A percentile compares a stretch with the other conserved stretches of the same genome.
Evolutionary conservation across 2,888 invertebrate genomes (phyloP).

Genomic region (Plusia festucae): DNA sequence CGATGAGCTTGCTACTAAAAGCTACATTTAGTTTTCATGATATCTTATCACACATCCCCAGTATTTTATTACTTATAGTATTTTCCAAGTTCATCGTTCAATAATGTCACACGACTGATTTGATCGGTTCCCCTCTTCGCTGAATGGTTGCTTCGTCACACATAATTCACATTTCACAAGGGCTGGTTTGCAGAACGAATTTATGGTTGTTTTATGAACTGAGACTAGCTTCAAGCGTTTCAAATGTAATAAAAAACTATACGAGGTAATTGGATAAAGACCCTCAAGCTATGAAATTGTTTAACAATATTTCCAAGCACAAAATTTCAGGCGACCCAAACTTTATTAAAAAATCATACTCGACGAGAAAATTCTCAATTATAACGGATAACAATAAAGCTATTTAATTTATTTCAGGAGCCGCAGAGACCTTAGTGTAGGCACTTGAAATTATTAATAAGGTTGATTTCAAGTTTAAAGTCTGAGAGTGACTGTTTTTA

Average conservation of each 20-base stretch:
- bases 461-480: constrained; percentile 57
- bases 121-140: constrained; percentile 20
- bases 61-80: constrained; percentile 54
- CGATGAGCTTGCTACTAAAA: constrained; percentile 62
- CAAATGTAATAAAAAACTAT: constrained; percentile 19
- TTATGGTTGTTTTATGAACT: constrained; percentile 16
- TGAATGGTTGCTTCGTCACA: constrained; percentile 13
- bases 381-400: constrained; percentile 28
- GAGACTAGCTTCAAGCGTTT: constrained; percentile 9
- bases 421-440: constrained; percentile 28
- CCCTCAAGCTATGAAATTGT: constrained; percentile 8
- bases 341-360: constrained; percentile 33
- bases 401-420: constrained; percentile 37
- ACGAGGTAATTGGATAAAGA: constrained; percentile 9
- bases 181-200: background rate
- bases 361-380: constrained; percentile 26
- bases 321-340: constrained; percentile 13
- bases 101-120: constrained; percentile 23
- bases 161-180: constrained; percentile 12
- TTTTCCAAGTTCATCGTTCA: constrained; percentile 34
- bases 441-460: constrained; percentile 48
- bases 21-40: constrained; percentile 60
- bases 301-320: constrained; percentile 15
- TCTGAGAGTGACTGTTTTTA: constrained; percentile 34
- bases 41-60: constrained; percentile 47